Percentiles rank a stretch among this genome's conserved stretches.
These are phyloP conservation scores for Bombus picipes DNA, from an alignment of 1,140 invertebrate genomes.

Conservation along the genomic window DNA sequence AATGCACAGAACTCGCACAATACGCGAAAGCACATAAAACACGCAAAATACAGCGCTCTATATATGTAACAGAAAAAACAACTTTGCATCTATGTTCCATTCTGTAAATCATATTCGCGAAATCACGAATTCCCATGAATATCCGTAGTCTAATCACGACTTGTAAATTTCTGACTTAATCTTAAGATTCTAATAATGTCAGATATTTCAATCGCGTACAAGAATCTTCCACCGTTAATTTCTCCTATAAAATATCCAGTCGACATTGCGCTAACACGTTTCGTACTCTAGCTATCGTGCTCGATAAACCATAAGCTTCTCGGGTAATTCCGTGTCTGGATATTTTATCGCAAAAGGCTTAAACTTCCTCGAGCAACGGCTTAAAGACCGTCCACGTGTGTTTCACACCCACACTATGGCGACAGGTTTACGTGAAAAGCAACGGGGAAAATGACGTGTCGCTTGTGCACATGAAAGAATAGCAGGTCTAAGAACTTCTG, in stretches of 20 bases:
- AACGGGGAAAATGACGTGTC: background rate
- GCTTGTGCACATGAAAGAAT: constrained; percentile 17
- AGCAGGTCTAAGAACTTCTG: constrained; percentile 26
- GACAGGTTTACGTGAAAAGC: constrained; percentile 23
- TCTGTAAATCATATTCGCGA: too few relatives aligned
- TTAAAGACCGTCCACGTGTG: constrained; percentile 12
- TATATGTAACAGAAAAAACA: too few relatives aligned
- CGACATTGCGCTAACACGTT: constrained; percentile 8
- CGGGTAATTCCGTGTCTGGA: constrained; percentile 41
- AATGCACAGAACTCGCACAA: too few relatives aligned
- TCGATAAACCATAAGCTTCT: constrained; percentile 33
- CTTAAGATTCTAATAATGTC: background rate
- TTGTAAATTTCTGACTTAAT: too few relatives aligned
- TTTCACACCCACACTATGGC: background rate
- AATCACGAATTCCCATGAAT: background rate
- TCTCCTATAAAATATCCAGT: background rate
- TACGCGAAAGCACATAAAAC: too few relatives aligned
- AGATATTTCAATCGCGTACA: background rate
- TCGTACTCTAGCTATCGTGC: background rate
- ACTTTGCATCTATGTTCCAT: too few relatives aligned
- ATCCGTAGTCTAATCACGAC: too few relatives aligned
- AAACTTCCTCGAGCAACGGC: constrained; percentile 28
- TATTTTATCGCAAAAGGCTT: constrained; percentile 50
- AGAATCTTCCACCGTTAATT: background rate
- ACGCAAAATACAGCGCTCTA: too few relatives aligned